phyloP scores from a whole-genome alignment of 2,113 vertebrate genomes.

The Hippotragus niger region DNA sequence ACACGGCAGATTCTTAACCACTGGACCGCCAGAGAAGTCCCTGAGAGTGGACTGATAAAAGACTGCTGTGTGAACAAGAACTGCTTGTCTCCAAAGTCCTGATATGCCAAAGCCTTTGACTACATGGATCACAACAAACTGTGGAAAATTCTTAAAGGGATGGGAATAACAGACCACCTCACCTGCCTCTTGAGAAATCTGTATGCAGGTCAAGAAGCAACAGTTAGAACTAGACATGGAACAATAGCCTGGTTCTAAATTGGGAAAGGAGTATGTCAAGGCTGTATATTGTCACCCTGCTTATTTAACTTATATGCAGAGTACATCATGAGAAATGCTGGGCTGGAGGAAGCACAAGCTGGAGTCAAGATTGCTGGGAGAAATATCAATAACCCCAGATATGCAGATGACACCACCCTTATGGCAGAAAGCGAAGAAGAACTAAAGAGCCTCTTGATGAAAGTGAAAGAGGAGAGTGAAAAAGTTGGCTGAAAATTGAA shows the following conservation, averaged over 20 bases:
- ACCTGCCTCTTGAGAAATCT: neutral
- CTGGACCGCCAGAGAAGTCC: neutral
- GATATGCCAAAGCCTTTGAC: neutral
- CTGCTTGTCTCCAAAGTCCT: neutral
- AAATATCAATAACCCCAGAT: neutral
- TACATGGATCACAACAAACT: neutral
- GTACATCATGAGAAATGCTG: neutral
- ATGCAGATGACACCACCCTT: neutral
- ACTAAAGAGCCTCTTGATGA: neutral
- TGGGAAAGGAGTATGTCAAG: neutral
- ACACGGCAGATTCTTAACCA: neutral
- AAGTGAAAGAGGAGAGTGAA: neutral
- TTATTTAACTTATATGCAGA: neutral
- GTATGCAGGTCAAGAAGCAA: neutral
- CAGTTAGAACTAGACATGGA: neutral
- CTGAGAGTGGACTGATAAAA: neutral
- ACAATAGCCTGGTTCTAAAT: neutral
- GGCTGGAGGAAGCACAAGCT: neutral
- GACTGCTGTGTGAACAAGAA: neutral
- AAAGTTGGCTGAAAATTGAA: neutral
- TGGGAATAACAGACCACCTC: neutral
- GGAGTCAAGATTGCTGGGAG: neutral
- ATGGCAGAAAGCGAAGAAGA: neutral
- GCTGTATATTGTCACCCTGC: neutral
- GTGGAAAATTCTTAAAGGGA: neutral